Conservation (phyloP, 2,797 vertebrate species). For the Rallus crepitans region DNA sequence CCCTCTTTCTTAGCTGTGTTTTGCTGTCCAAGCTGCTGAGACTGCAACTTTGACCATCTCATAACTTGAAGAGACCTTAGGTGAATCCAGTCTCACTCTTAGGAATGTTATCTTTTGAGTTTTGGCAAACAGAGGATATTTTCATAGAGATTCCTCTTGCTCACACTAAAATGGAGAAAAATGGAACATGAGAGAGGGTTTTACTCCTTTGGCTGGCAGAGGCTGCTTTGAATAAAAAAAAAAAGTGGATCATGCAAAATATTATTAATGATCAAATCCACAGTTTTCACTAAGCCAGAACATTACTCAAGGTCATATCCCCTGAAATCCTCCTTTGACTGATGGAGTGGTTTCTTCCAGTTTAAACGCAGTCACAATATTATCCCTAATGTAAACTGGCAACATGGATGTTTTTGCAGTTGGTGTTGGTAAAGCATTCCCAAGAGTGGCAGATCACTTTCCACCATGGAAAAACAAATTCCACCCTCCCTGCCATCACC, state of each 20-base stretch:
- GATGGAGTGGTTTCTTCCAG: constrained; percentile 57
- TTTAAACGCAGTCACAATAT: constrained; percentile 49
- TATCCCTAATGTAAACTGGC: constrained; percentile 62
- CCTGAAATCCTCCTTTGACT: constrained; percentile 57
- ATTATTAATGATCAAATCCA: constrained; percentile 60
- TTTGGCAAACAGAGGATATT: constrained; percentile 47
- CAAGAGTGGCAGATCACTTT: constrained; percentile 55
- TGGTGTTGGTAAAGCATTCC: constrained; percentile 59
- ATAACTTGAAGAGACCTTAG: constrained; percentile 23
- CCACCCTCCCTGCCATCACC: constrained; percentile 4
- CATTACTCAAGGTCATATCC: constrained; percentile 40
- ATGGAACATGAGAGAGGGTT: constrained; percentile 18
- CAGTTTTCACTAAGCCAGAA: constrained; percentile 50
- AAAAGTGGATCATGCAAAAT: constrained; percentile 17
- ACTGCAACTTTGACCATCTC: constrained; percentile 20
- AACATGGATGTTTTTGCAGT: constrained; percentile 66
- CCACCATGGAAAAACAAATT: constrained; percentile 68
- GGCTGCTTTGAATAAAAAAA: constrained; percentile 29
- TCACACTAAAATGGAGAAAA: constrained; percentile 4
- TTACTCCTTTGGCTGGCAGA: constrained; percentile 45
- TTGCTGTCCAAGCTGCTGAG: constrained; percentile 49
- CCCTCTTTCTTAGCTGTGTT: neutral
- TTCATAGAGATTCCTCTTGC: constrained; percentile 57
- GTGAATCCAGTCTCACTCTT: constrained; percentile 48
- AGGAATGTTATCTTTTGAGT: constrained; percentile 69